phyloP scores from a whole-genome alignment of 2,113 vertebrate genomes.

The Cephalopterus ornatus region DNA sequence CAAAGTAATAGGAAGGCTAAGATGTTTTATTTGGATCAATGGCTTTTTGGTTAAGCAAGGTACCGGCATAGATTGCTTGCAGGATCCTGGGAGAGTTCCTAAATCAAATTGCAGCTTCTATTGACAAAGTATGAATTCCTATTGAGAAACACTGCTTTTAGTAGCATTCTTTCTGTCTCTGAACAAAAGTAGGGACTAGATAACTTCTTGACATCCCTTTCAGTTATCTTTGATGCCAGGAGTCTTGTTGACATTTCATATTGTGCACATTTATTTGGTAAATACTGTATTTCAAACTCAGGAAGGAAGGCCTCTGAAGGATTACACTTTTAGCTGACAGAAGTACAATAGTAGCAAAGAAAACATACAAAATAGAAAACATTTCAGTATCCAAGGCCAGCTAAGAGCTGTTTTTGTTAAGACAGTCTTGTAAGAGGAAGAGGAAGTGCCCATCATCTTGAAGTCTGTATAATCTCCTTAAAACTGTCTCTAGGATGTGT shows the following conservation, averaged over 20 bases:
- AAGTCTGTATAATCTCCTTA: background rate
- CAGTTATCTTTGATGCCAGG: background rate
- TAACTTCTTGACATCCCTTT: background rate
- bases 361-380: background rate
- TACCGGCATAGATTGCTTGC: background rate
- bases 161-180: background rate
- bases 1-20: background rate
- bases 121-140: background rate
- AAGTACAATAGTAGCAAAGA: background rate
- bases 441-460: background rate
- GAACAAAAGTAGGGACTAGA: background rate
- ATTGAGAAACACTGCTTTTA: background rate
- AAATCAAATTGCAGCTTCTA: background rate
- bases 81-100: background rate
- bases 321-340: background rate
- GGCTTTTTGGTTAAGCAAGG: background rate
- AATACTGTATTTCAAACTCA: background rate
- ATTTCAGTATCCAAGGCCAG: background rate
- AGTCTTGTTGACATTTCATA: background rate
- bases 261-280: background rate
- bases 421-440: background rate
- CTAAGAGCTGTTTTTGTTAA: constrained; percentile 9
- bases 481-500: background rate
- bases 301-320: background rate
- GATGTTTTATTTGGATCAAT: background rate